phyloP scores from a whole-genome alignment of 2,113 vertebrate genomes.

The Nycticryphes semicollaris region DNA sequence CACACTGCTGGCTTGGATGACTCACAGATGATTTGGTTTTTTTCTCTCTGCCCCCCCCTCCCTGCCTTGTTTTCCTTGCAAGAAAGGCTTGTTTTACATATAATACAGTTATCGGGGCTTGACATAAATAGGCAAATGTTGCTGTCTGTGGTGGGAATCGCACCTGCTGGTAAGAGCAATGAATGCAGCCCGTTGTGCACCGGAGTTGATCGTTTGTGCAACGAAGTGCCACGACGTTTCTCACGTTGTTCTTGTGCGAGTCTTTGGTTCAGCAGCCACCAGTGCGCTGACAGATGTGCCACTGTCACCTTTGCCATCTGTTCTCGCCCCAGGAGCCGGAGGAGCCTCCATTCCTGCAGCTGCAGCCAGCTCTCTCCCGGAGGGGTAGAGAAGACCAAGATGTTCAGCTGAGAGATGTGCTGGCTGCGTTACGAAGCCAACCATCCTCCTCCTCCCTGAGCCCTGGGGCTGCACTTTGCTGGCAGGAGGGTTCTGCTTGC shows the following conservation, averaged over 20 bases:
- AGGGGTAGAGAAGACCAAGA: background rate
- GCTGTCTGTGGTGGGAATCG: conserved; percentile 41
- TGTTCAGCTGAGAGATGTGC: background rate
- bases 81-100: conserved; percentile 53
- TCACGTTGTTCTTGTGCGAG: conserved; percentile 24
- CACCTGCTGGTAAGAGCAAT: conserved; percentile 49
- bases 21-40: background rate
- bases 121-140: conserved; percentile 54
- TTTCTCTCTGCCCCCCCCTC: accelerated
- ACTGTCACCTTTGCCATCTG: conserved; percentile 28
- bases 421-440: background rate
- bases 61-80: background rate
- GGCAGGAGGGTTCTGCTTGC: background rate
- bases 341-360: conserved; percentile 30
- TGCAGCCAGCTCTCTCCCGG: background rate
- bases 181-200: conserved; percentile 34
- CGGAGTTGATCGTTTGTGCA: conserved; percentile 2
- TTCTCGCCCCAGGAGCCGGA: background rate
- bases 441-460: background rate
- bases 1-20: conserved; percentile 9
- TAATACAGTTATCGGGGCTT: conserved; percentile 57
- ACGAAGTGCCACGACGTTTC: background rate
- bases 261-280: background rate
- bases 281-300: background rate
- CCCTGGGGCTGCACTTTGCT: background rate